These are phyloP conservation scores for Climacteris rufus DNA, from an alignment of 2,113 vertebrate genomes.

Conservation along the genomic window DNA sequence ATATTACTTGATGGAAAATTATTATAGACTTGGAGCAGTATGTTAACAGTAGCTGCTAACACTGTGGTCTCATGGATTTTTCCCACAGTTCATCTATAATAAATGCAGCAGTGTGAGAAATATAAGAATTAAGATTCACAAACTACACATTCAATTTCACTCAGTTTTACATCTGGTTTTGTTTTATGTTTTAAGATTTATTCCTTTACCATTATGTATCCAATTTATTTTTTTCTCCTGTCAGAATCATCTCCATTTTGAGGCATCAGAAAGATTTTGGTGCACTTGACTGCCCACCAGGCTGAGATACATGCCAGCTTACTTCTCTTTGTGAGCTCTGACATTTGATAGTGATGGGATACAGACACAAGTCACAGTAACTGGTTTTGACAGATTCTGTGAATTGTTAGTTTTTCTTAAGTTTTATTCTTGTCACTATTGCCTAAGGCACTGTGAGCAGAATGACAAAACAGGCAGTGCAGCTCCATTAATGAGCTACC, in stretches of 20 bases:
- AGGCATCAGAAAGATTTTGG: not conserved
- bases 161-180: not conserved
- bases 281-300: not conserved
- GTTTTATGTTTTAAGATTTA: not conserved
- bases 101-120: not conserved
- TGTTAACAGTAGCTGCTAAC: not conserved
- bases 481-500: constrained; percentile 17
- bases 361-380: not conserved
- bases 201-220: not conserved
- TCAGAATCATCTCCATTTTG: not conserved
- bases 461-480: not conserved
- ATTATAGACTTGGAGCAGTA: constrained; percentile 8
- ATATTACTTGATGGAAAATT: constrained; percentile 53
- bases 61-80: not conserved
- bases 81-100: not conserved
- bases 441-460: not conserved
- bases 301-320: not conserved
- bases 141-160: not conserved
- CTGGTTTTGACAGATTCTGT: not conserved
- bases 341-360: not conserved
- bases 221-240: not conserved
- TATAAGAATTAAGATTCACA: not conserved
- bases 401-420: constrained; percentile 1
- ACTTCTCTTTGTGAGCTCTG: not conserved
- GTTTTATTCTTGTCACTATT: not conserved